A percentile compares a stretch with the other conserved stretches of the same genome.
Evolutionary conservation across 1,140 invertebrate genomes (phyloP).

Genomic region (Drosophila littoralis): DNA sequence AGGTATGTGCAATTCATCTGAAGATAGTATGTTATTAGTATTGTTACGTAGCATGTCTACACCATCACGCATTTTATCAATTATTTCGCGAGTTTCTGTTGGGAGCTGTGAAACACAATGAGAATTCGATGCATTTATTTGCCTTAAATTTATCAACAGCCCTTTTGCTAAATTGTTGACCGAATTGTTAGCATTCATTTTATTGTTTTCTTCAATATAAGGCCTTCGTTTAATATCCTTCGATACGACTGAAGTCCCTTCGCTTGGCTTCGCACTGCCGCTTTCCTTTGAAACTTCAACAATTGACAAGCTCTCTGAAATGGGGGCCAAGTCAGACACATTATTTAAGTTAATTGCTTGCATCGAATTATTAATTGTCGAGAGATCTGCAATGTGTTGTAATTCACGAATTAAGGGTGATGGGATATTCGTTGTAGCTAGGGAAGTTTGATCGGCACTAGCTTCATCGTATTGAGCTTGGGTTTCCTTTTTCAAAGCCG

Average conservation of each 20-base stretch:
- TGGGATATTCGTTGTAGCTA: slow-evolving; percentile 66
- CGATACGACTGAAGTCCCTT: slow-evolving; percentile 9
- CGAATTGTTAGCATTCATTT: slow-evolving; percentile 82
- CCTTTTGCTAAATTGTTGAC: slow-evolving; percentile 75
- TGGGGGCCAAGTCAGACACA: slow-evolving; percentile 90
- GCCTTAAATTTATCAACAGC: slow-evolving; percentile 67
- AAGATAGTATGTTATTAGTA: slow-evolving; percentile 91
- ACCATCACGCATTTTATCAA: slow-evolving; percentile 88
- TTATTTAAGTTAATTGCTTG: slow-evolving; percentile 79
- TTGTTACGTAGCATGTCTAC: slow-evolving; percentile 91
- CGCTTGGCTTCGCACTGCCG: slow-evolving; percentile 29
- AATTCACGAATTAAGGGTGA: slow-evolving; percentile 85
- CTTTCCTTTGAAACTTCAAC: slow-evolving; percentile 84
- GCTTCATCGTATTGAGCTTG: slow-evolving; percentile 58
- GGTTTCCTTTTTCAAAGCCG: slow-evolving; percentile 32
- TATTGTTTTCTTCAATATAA: slow-evolving; percentile 83
- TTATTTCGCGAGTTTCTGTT: slow-evolving; percentile 87
- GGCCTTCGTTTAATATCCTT: slow-evolving; percentile 55
- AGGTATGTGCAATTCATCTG: slow-evolving; percentile 84
- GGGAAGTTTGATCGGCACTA: slow-evolving; percentile 54
- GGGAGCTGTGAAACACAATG: slow-evolving; percentile 67
- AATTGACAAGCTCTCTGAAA: slow-evolving; percentile 91
- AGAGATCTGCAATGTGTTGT: slow-evolving; percentile 86
- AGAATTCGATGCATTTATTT: slow-evolving; percentile 35
- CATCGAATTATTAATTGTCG: slow-evolving; percentile 88